Evolutionary conservation across 2,113 vertebrate genomes (phyloP).

Genomic region (Formicarius rufipectus): DNA sequence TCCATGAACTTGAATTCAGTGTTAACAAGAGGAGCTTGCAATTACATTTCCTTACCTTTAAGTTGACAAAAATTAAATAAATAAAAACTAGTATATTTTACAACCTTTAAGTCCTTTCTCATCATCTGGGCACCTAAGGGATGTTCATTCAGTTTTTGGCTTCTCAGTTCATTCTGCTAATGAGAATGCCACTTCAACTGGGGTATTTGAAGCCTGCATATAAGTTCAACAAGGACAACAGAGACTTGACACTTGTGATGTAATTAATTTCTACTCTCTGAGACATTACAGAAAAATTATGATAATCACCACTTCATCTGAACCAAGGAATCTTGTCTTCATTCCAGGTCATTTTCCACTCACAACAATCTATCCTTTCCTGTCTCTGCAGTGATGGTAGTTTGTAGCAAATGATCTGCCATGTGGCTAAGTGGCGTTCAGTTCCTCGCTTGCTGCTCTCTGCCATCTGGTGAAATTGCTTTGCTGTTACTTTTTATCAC

Average conservation of each 20-base stretch:
- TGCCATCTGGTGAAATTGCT: slow-evolving; percentile 20
- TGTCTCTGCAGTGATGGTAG: neutral
- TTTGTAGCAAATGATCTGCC: slow-evolving; percentile 16
- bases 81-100: neutral
- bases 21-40: neutral
- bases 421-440: slow-evolving; percentile 12
- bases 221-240: neutral
- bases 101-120: neutral
- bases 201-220: neutral
- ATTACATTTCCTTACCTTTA: neutral
- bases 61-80: neutral
- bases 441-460: neutral
- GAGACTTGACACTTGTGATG: neutral
- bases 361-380: neutral
- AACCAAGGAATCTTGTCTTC: neutral
- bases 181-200: neutral
- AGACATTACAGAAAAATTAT: neutral
- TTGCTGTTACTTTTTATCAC: slow-evolving; percentile 10
- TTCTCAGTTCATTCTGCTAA: neutral
- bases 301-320: neutral
- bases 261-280: neutral
- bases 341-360: slow-evolving; percentile 1
- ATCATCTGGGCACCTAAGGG: neutral
- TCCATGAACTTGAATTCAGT: neutral
- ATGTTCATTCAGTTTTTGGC: neutral